Percentiles rank a stretch among this genome's conserved stretches.
These are phyloP conservation scores for Actinostola sp. DNA, from an alignment of 92 coral and sea anemone species.

Conservation along the genomic window DNA sequence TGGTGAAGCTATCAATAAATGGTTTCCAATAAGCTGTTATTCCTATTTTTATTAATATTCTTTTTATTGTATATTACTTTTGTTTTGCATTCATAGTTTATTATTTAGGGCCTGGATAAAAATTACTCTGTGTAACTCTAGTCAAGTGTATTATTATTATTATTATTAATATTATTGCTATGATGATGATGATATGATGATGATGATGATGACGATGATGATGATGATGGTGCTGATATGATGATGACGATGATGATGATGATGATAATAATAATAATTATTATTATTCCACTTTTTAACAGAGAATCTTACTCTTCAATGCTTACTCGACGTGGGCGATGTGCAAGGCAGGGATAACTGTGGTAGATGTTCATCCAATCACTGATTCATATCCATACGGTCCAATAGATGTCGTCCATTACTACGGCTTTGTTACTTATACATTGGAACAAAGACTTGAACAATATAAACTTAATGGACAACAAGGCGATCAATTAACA, in stretches of 20 bases:
- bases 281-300: neutral
- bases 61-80: too few species aligned
- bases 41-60: too few species aligned
- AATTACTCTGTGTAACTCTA: too few species aligned
- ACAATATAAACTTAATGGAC: slow-evolving; percentile 5
- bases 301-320: slow-evolving; percentile 58
- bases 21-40: too few species aligned
- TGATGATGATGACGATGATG: too few species aligned
- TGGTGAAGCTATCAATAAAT: too few species aligned
- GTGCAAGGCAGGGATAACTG: slow-evolving; percentile 51
- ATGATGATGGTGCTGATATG: too few species aligned
- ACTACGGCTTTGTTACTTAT: slow-evolving; percentile 46
- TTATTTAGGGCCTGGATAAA: too few species aligned
- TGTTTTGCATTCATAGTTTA: too few species aligned
- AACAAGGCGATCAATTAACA: neutral
- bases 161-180: too few species aligned
- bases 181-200: too few species aligned
- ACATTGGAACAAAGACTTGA: slow-evolving; percentile 41
- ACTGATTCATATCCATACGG: slow-evolving; percentile 65
- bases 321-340: slow-evolving; percentile 59
- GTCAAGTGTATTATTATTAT: too few species aligned
- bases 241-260: neutral
- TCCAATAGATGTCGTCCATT: slow-evolving; percentile 63
- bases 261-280: neutral
- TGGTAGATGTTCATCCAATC: slow-evolving; percentile 60